phyloP scores from a whole-genome alignment of 2,113 vertebrate species.

The Chunga burmeisteri region DNA sequence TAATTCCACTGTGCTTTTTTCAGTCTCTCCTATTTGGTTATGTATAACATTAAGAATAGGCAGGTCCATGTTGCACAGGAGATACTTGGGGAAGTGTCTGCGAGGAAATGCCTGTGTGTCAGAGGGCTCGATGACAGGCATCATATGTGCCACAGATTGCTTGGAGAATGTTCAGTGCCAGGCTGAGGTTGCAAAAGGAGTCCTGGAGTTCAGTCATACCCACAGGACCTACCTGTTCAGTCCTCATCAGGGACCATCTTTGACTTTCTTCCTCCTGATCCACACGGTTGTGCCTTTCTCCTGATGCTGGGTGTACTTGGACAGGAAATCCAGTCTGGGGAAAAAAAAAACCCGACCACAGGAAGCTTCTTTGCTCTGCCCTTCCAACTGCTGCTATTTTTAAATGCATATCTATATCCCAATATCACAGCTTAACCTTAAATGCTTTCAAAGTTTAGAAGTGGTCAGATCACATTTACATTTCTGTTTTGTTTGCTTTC shows the following conservation, averaged over 20 bases:
- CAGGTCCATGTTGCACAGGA: neutral
- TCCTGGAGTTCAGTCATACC: neutral
- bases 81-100: neutral
- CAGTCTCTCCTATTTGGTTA: neutral
- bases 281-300: neutral
- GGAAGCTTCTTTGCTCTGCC: conserved; percentile 5
- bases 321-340: neutral
- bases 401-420: neutral
- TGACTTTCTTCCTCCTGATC: neutral
- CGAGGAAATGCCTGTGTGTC: neutral
- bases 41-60: neutral
- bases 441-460: neutral
- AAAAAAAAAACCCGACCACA: neutral
- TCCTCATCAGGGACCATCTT: neutral
- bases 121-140: neutral
- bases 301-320: neutral
- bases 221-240: neutral
- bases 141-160: neutral
- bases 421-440: neutral
- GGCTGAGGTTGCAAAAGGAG: neutral
- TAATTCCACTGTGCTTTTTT: neutral
- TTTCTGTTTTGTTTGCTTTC: conserved; percentile 23
- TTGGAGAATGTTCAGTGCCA: neutral
- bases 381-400: neutral
- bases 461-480: neutral